Conservation (phyloP, 2,797 vertebrate species). For the Melanotaenia boesemani region DNA sequence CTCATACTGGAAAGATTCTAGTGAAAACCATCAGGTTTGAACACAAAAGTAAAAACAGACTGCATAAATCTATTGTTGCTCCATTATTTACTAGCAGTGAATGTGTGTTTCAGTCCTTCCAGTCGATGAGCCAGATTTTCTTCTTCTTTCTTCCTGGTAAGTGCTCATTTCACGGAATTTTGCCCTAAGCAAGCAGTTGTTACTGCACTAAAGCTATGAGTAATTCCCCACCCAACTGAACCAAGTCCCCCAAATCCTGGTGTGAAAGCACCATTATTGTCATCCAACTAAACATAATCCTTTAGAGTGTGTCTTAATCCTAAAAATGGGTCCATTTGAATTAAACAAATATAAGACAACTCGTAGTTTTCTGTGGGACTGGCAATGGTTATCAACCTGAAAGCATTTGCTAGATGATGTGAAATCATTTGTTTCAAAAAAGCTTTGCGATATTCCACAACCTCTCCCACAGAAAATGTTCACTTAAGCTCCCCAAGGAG, state of each 20-base stretch:
- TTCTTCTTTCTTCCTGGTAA: too few species aligned
- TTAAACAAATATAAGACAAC: neutral
- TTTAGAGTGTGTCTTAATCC: neutral
- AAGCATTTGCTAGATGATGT: neutral
- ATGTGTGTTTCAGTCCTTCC: too few species aligned
- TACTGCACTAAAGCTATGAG: too few species aligned
- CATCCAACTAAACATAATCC: neutral
- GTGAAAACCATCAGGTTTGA: too few species aligned
- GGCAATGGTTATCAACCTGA: neutral
- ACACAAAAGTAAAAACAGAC: too few species aligned
- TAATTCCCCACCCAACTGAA: neutral
- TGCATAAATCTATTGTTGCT: too few species aligned
- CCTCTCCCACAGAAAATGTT: neutral
- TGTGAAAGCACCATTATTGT: neutral
- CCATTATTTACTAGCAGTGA: too few species aligned
- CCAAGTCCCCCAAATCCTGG: neutral
- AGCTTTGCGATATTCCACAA: neutral
- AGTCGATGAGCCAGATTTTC: too few species aligned
- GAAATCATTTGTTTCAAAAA: conserved; percentile 9
- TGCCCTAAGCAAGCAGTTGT: too few species aligned
- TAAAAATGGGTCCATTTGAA: neutral
- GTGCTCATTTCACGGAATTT: too few species aligned
- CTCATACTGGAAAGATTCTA: too few species aligned
- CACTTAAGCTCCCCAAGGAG: neutral
- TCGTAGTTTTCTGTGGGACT: neutral